phyloP scores from a whole-genome alignment of 2,113 vertebrate species.

The Catagonus wagneri region DNA sequence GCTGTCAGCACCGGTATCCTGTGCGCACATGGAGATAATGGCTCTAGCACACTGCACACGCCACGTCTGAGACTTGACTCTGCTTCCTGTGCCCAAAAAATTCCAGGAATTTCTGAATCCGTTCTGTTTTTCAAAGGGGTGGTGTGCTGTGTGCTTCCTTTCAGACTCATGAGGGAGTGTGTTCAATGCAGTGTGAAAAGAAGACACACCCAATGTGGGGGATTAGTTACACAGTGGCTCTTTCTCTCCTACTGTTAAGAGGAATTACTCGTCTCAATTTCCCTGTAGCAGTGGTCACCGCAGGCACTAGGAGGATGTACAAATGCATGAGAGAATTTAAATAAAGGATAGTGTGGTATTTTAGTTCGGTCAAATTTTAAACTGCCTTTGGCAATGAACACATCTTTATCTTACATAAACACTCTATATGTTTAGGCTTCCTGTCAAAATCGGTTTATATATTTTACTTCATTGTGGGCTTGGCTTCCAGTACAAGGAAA shows the following conservation, averaged over 20 bases:
- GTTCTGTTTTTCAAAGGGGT: slow-evolving; percentile 47
- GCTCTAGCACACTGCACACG: slow-evolving; percentile 66
- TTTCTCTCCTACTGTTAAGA: slow-evolving; percentile 41
- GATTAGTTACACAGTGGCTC: slow-evolving; percentile 46
- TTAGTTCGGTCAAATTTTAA: slow-evolving; percentile 79
- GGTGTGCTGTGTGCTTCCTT: slow-evolving; percentile 29
- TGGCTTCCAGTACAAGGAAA: slow-evolving; percentile 38
- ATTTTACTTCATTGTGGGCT: slow-evolving; percentile 63
- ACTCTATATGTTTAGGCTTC: background rate
- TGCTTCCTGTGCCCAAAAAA: slow-evolving; percentile 76
- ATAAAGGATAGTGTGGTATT: slow-evolving; percentile 61
- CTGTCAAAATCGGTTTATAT: slow-evolving; percentile 58
- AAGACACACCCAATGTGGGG: background rate
- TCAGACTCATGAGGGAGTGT: background rate
- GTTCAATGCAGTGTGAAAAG: slow-evolving; percentile 37
- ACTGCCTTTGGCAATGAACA: slow-evolving; percentile 77
- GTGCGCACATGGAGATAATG: slow-evolving; percentile 81
- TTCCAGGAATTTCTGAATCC: slow-evolving; percentile 63
- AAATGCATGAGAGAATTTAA: slow-evolving; percentile 72
- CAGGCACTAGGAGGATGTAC: slow-evolving; percentile 11
- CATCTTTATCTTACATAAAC: slow-evolving; percentile 69
- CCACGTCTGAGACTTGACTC: slow-evolving; percentile 67
- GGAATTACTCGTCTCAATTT: slow-evolving; percentile 67
- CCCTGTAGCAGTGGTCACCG: slow-evolving; percentile 54
- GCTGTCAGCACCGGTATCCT: slow-evolving; percentile 82